Evolutionary conservation across 2,113 vertebrate species (phyloP).

Genomic region (Salvelinus namaycush): DNA sequence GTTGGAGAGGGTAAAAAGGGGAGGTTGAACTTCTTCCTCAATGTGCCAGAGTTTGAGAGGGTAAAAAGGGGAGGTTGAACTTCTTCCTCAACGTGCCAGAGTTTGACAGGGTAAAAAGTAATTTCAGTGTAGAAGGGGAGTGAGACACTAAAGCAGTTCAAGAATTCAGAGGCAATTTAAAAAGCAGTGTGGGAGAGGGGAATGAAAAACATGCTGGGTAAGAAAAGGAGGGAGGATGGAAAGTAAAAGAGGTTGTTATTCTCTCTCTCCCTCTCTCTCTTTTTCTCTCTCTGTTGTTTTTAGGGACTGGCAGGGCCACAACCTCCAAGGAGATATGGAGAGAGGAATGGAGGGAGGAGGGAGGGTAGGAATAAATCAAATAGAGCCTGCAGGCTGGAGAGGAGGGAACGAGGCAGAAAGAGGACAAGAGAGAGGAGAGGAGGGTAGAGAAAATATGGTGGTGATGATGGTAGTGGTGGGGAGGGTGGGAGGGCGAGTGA

Average conservation of each 20-base stretch:
- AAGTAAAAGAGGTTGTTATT: constrained; percentile 79
- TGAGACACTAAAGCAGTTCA: constrained; percentile 80
- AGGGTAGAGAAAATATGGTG: constrained; percentile 46
- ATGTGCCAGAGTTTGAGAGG: no score
- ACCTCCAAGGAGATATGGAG: constrained; percentile 65
- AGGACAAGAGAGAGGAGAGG: constrained; percentile 36
- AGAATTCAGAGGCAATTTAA: constrained; percentile 85
- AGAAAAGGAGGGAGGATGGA: constrained; percentile 75
- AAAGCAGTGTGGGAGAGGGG: constrained; percentile 82
- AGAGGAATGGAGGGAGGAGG: not conserved
- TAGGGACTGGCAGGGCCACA: constrained; percentile 79
- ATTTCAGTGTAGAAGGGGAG: constrained; percentile 77
- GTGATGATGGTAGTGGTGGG: constrained; percentile 65
- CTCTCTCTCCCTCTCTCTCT: constrained; percentile 44
- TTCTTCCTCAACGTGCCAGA: no score
- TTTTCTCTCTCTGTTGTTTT: constrained; percentile 71
- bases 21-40: no score
- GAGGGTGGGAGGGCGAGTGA: constrained; percentile 49
- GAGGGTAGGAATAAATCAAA: constrained; percentile 74
- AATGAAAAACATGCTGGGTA: constrained; percentile 77
- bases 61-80: no score
- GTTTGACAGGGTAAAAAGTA: constrained; percentile 66
- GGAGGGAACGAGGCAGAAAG: constrained; percentile 60
- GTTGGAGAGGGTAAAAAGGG: no score
- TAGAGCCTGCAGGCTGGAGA: constrained; percentile 57